Evolutionary conservation across 2,113 vertebrate species (phyloP), one percentile per base, ranked within the genome.

Genomic region (Malurus melanocephalus): DNA sequence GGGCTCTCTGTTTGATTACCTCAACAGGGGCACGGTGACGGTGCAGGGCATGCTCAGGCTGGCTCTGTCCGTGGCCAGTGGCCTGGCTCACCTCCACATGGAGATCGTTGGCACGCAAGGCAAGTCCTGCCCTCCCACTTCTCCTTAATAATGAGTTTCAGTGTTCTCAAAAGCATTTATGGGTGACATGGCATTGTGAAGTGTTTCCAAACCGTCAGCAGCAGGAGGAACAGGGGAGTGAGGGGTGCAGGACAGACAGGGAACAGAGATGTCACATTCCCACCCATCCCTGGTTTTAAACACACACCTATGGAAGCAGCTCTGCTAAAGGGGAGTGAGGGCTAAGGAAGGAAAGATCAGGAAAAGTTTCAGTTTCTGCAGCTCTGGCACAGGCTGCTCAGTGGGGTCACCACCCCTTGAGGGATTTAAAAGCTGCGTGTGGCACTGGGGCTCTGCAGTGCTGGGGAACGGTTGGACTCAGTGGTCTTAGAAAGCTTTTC

Each of bases 41-140:
- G 96, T 97, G 87, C 96, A 98, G 69, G 98, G 97, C 74, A 98
- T 99, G 98, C 93, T 98, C 30, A 94, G 97, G 78, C 88, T 99
- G 80, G 98, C 98, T 0, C 93, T 99, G 68, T 99, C 99, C 0
- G 96, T 99, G 85, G 98, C 98, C 87, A 99, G 99, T 22, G 99
- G 99, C 23, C 97, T 99, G 85, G 98, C 99, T 4, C 99, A 99
- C 88, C 98, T 99, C 16, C 99, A 99, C 94, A 99, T 99, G 99
- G 99, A 99, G 96, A 99, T 99, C 43, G 98, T 99, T 7, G 99
- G 99, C 76, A 99, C 98, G 2, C 99, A 99, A 97, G 99, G 99
- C 99, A 94, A 57, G 94, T 32, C 30, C 62, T 80, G 26, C 77
- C 64, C 72, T 53, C 49, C 22, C 28, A 0, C 11, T 22, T 11